phyloP scores from a whole-genome alignment of 2,113 vertebrate genomes.

The Microcebus jonahi region DNA sequence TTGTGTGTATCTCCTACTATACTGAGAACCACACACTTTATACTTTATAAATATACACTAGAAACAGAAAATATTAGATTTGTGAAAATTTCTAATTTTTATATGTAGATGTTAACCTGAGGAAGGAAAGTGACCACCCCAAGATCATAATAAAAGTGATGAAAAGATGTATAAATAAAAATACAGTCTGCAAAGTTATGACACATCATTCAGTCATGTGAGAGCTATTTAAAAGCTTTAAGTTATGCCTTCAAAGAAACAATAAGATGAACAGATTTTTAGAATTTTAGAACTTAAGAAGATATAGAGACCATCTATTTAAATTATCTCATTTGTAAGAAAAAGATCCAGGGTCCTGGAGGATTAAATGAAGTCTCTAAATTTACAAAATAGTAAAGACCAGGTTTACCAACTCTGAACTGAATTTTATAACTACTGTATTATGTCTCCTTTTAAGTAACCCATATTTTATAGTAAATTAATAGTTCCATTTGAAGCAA shows the following conservation, averaged over 20 bases:
- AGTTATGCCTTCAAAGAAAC: neutral
- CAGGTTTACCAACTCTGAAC: neutral
- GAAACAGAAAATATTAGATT: neutral
- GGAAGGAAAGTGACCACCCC: neutral
- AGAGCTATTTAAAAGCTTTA: neutral
- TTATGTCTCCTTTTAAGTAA: neutral
- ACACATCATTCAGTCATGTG: neutral
- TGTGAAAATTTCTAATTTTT: neutral
- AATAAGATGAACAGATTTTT: neutral
- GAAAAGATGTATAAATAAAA: neutral
- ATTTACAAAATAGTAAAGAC: neutral
- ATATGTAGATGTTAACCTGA: neutral
- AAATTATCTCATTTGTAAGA: neutral
- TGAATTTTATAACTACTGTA: neutral
- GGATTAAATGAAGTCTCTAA: neutral
- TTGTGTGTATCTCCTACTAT: neutral
- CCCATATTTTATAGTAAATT: neutral
- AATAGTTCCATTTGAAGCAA: neutral
- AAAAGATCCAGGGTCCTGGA: neutral
- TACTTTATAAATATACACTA: neutral
- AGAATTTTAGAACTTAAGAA: neutral
- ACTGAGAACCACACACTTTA: neutral
- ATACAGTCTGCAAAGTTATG: neutral
- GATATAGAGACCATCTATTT: neutral
- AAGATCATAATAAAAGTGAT: neutral